Base-by-base conservation (phyloP, 2,888 invertebrate genomes). In the Abscondita cerata region DNA sequence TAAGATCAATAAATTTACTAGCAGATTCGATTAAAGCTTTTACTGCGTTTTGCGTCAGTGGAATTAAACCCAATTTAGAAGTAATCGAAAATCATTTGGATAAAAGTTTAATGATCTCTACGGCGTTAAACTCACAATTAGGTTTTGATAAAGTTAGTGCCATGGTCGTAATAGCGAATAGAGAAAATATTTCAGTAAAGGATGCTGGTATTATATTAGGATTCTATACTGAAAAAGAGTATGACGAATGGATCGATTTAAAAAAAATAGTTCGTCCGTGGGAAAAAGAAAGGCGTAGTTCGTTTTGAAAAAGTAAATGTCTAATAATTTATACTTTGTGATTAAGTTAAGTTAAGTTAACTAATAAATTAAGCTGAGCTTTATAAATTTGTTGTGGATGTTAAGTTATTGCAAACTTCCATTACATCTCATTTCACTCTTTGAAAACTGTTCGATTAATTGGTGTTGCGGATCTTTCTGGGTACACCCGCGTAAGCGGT, bases 1-100 rank as follows among this genome's bases (percentile, higher is more conserved):
- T 96, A 53, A 85, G 92, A 52, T 96, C 98, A 9, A 36, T 36
- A 12, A 11, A 12, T 2, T 3, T 36, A 12, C 11, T 36, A 36
- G 36, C 36, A 12, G 36, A 36, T 9, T 11, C n/a, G n/a, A 12
- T 3, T 12, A 36, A 2, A 12, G 11, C 36, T 2, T 36, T 36
- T 36, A 12, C 36, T 9, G 13, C 3, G 11, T 12, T 12, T 9
- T 36, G 36, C 13, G 13, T 36, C 11, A 36, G 11, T 36, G 36
- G 36, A 6, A 36, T 36, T 12, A 11, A 12, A 12, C n/a, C 36
- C 2, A 36, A 36, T 36, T 6, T 3, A 12, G 36, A 36, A 12
- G 13, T 11, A 9, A 2, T 36, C 2, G 13, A 36, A 36, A 36
- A 9, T 6, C 11, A 12, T 9, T 12, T 36, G 11, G 11, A 36